Percentiles rank a stretch among this genome's conserved stretches.
phyloP scores from a whole-genome alignment of 2,888 invertebrate genomes.

The Conus canariensis region DNA sequence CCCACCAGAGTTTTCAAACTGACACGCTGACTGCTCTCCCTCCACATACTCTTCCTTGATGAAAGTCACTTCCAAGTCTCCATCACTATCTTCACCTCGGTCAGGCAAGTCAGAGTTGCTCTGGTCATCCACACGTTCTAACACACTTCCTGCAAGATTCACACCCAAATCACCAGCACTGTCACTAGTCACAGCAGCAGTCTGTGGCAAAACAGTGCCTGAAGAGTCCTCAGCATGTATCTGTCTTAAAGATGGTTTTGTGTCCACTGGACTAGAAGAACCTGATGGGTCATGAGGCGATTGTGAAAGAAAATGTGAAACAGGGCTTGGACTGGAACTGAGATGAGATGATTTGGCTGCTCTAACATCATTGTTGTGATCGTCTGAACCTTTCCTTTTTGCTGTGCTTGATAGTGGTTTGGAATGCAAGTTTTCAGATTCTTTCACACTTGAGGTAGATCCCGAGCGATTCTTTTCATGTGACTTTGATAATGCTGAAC shows the following conservation, averaged over 20 bases:
- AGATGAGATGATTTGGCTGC: constrained; percentile 11
- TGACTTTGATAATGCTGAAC: constrained; percentile 45
- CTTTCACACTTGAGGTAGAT: constrained; percentile 34
- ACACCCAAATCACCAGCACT: constrained; percentile 35
- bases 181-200: constrained; percentile 33
- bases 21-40: constrained; percentile 45
- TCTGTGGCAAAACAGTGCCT: constrained; percentile 39
- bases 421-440: not conserved
- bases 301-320: constrained; percentile 29
- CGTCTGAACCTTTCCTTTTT: constrained; percentile 40
- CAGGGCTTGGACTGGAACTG: constrained; percentile 19
- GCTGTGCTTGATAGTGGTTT: constrained; percentile 29
- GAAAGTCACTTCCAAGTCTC: constrained; percentile 54
- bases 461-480: constrained; percentile 5
- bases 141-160: constrained; percentile 38
- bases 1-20: constrained; percentile 34
- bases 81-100: constrained; percentile 48
- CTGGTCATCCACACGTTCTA: constrained; percentile 41
- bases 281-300: constrained; percentile 16
- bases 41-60: constrained; percentile 54
- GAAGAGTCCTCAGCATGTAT: constrained; percentile 2
- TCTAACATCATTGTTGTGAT: constrained; percentile 20
- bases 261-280: constrained; percentile 34
- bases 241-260: constrained; percentile 19
- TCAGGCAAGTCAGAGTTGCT: constrained; percentile 34